Percentiles rank a stretch among this genome's conserved stretches.
Evolutionary conservation across 2,797 vertebrate genomes (phyloP).

Genomic region (Benthosema pterotum): DNA sequence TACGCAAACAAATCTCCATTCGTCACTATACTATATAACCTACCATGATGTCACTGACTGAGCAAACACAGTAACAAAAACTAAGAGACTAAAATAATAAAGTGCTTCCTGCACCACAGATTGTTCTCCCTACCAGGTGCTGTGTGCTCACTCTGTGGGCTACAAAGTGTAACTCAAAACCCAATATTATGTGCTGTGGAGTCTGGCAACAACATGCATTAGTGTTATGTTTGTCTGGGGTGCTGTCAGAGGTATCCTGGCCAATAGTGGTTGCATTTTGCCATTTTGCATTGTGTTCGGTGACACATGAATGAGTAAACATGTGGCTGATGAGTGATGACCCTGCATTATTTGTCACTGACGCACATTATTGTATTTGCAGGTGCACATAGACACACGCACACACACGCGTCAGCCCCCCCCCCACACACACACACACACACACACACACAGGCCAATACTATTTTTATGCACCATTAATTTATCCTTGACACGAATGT

Average conservation of each 20-base stretch:
- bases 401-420: too few species aligned
- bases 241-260: background rate
- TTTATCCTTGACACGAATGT: too few species aligned
- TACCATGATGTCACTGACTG: slow-evolving; percentile 52
- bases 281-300: background rate
- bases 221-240: slow-evolving; percentile 16
- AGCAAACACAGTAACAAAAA: slow-evolving; percentile 51
- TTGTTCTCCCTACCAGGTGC: slow-evolving; percentile 42
- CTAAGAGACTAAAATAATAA: slow-evolving; percentile 38
- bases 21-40: slow-evolving; percentile 37
- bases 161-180: slow-evolving; percentile 54
- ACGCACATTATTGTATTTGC: background rate
- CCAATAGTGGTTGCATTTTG: background rate
- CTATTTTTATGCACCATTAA: too few species aligned
- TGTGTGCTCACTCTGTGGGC: slow-evolving; percentile 23
- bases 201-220: slow-evolving; percentile 42
- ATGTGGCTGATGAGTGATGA: background rate
- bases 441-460: too few species aligned
- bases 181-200: slow-evolving; percentile 42
- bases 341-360: background rate
- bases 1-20: slow-evolving; percentile 55
- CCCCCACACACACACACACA: background rate
- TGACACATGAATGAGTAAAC: background rate
- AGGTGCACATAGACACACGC: background rate
- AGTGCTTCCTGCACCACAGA: slow-evolving; percentile 33